Base-by-base conservation (phyloP, 2,888 invertebrate genomes). In the Chloroclystis v-ata region DNA sequence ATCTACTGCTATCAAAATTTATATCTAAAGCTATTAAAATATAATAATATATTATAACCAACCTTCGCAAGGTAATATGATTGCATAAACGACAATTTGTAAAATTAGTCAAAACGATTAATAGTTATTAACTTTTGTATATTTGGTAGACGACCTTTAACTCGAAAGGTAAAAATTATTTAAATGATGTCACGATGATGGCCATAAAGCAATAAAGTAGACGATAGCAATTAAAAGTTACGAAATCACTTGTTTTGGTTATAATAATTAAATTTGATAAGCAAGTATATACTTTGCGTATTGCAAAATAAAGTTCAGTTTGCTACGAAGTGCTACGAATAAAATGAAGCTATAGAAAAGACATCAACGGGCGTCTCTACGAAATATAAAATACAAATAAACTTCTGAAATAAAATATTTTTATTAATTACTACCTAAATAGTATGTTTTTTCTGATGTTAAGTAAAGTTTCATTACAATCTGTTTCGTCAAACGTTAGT, bases 311-410 rank as follows among this genome's bases (percentile, higher is more conserved):
- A 20, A 35, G 35, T 7, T 35, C 1, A 24, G 10, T 13, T 28
- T 38, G 32, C 38, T 33, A 28, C 20, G 32, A 44, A 13, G 14
- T 28, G 42, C 47, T 40, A 49, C 47, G 42, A 35, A 45, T 20
- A 41, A 44, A 20, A 10, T 30, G 35, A 47, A 48, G 47, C 54
- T 56, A 61, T 66, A 57, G 40, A 66, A 69, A 68, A 69, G 70
- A 68, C 65, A 64, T 69, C 60, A 53, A 55, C 43, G 49, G 46
- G 49, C n/a, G 28, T 13, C 14, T 32, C 38, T 29, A 43, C 39
- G 42, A 35, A 20, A 20, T 4, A 20, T 20, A 4, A 2, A 20
- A 20, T 5, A 20, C 5, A 20, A 20, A 4, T 20, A n/a, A n/a
- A n/a, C n/a, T n/a, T n/a, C n/a, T n/a, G n/a, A n/a, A n/a, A n/a